Base-by-base conservation (phyloP, 2,888 invertebrate genomes). In the Notodonta dromedarius region DNA sequence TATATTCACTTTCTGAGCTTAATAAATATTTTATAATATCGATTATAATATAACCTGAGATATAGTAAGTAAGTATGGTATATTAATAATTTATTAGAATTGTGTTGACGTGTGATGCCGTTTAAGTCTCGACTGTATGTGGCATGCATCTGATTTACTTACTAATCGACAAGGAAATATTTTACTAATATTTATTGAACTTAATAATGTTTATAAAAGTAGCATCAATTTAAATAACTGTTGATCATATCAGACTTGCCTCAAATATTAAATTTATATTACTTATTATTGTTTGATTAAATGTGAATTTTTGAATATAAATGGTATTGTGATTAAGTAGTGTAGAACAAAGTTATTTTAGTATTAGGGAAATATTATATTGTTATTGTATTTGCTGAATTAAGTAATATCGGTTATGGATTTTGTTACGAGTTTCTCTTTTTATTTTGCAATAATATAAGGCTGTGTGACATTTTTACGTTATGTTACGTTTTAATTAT, bases 171-270 rank as follows among this genome's bases (percentile, higher is more conserved):
- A 12, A 24, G 24, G 24, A 24, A 4, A 24, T 8, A 1, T 48
- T 48, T 48, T 14, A 48, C 40, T 40, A 56, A 14, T 56, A 56
- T 53, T 48, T 14, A 32, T 35, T 48, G 5, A 14, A n/a, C 42
- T 42, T n/a, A n/a, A 13, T 24, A 46, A 46, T n/a, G 13, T n/a
- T 46, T 46, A 13, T n/a, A 46, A 5, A 35, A 6, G 35, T 51
- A 46, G 46, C 24, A 2, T 24, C 24, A 46, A 42, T n/a, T 4
- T 46, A 46, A n/a, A 1, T 46, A n/a, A 46, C 9, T 62, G 65
- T 60, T 56, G 59, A 16, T 71, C 67, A 71, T 73, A 74, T 69
- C 71, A 67, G 67, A 68, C 76, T 75, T 75, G 70, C 74, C 76
- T 68, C 63, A 52, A 52, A 65, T 56, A 52, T 57, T 55, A 59